These are phyloP conservation scores for Drosophila eohydei DNA, from an alignment of 2,888 invertebrate genomes.

Conservation along the genomic window DNA sequence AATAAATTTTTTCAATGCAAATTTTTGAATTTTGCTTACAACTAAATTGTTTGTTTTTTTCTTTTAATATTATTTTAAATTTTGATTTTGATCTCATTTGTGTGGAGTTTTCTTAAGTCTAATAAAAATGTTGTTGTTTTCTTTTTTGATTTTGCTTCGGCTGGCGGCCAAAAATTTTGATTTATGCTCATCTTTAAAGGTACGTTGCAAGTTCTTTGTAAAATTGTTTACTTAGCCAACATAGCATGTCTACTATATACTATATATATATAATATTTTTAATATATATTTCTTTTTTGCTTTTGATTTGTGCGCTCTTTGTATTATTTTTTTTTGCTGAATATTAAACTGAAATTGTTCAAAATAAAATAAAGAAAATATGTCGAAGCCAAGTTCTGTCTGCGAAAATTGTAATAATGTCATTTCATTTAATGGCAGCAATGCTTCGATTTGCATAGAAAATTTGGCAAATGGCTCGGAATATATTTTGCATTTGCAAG, in stretches of 20 bases:
- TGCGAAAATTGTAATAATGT: constrained; percentile 54
- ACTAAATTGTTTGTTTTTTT: constrained; percentile 45
- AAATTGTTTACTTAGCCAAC: constrained; percentile 63
- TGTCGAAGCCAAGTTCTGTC: not conserved
- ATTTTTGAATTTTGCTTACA: constrained; percentile 57
- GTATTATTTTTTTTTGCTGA: constrained; percentile 11
- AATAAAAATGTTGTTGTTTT: constrained; percentile 62
- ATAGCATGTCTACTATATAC: constrained; percentile 25
- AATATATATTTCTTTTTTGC: constrained; percentile 24
- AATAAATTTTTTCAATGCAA: constrained; percentile 61
- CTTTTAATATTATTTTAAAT: constrained; percentile 48
- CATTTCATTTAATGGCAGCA: constrained; percentile 73
- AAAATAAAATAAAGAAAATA: constrained; percentile 16
- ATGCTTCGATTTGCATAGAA: constrained; percentile 81
- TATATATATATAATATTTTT: constrained; percentile 21
- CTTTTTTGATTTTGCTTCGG: constrained; percentile 73
- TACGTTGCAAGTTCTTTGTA: constrained; percentile 72
- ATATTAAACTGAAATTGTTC: constrained; percentile 16
- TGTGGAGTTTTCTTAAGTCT: constrained; percentile 57
- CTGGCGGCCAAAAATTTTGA: constrained; percentile 82
- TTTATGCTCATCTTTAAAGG: constrained; percentile 82
- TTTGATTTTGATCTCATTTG: constrained; percentile 48
- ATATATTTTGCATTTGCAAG: constrained; percentile 22
- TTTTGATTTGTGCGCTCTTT: constrained; percentile 77
- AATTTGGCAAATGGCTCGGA: constrained; percentile 60